These are phyloP conservation scores for Drosophila leontia DNA, from an alignment of 1,140 invertebrate species.

Conservation along the genomic window DNA sequence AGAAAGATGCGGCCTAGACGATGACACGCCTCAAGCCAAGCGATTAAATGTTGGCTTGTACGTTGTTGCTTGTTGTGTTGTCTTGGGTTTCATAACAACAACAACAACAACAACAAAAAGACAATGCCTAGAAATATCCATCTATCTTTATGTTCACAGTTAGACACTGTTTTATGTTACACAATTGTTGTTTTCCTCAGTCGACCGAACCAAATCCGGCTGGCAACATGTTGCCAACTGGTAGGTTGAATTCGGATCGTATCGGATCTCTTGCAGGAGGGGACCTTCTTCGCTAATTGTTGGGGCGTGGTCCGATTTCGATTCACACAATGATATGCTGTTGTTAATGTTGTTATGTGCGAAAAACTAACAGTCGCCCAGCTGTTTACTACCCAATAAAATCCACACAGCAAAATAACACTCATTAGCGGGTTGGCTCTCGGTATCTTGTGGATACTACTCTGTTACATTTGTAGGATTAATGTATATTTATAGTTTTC, in stretches of 20 bases:
- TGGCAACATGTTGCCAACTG: slow-evolving; percentile 47
- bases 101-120: slow-evolving; percentile 59
- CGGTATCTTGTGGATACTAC: slow-evolving; percentile 4
- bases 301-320: slow-evolving; percentile 42
- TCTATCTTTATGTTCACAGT: slow-evolving; percentile 53
- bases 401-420: slow-evolving; percentile 33
- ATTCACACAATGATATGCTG: slow-evolving; percentile 11
- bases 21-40: slow-evolving; percentile 20
- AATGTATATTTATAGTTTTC: slow-evolving; percentile 9
- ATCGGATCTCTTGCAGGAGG: slow-evolving; percentile 20
- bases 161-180: slow-evolving; percentile 43
- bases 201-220: slow-evolving; percentile 28
- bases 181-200: slow-evolving; percentile 45
- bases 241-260: slow-evolving; percentile 9
- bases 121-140: slow-evolving; percentile 79
- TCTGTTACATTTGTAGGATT: slow-evolving; percentile 24
- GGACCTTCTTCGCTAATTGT: slow-evolving; percentile 52
- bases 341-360: slow-evolving; percentile 62
- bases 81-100: slow-evolving; percentile 79
- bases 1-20: slow-evolving; percentile 14
- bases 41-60: slow-evolving; percentile 38
- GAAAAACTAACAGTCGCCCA: slow-evolving; percentile 59
- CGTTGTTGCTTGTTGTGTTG: slow-evolving; percentile 26
- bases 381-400: slow-evolving; percentile 53
- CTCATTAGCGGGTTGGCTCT: slow-evolving; percentile 35